Conservation (phyloP, 2,888 invertebrate genomes). For the Polydrusus cervinus region DNA sequence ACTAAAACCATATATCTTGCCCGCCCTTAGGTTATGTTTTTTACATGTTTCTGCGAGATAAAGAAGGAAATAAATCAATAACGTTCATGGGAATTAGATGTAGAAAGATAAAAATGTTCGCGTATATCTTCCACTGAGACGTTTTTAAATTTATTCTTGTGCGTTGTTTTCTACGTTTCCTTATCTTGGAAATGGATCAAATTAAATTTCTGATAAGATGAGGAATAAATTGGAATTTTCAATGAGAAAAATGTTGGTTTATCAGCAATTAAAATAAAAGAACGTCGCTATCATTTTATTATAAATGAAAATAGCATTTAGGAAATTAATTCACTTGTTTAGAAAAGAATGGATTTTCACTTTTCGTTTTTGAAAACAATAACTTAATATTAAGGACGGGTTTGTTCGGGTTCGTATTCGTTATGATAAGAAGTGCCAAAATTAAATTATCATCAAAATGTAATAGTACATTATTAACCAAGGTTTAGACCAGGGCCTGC, state of each 20-base stretch:
- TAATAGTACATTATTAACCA: no score
- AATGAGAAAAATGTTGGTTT: neutral
- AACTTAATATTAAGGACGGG: no score
- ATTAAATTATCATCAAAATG: no score
- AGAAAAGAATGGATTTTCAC: no score
- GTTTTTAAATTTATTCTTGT: slow-evolving; percentile 42
- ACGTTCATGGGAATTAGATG: slow-evolving; percentile 61
- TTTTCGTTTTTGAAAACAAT: no score
- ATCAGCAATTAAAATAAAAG: neutral
- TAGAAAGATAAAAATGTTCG: slow-evolving; percentile 61
- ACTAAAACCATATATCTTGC: slow-evolving; percentile 46
- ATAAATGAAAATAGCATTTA: no score
- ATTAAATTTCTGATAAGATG: slow-evolving; percentile 1
- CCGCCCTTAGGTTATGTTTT: slow-evolving; percentile 55
- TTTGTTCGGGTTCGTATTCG: no score
- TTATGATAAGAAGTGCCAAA: no score
- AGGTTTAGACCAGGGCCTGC: no score
- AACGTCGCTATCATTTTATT: no score
- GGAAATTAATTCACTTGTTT: no score
- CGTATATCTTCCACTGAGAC: slow-evolving; percentile 59
- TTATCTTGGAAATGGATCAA: slow-evolving; percentile 9
- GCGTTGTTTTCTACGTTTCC: slow-evolving; percentile 11
- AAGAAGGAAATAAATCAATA: slow-evolving; percentile 63
- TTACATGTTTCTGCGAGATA: slow-evolving; percentile 60
- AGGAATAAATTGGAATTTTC: neutral